Conservation (phyloP, 1,140 invertebrate species). For the Pseudachorutes palmiensis region DNA sequence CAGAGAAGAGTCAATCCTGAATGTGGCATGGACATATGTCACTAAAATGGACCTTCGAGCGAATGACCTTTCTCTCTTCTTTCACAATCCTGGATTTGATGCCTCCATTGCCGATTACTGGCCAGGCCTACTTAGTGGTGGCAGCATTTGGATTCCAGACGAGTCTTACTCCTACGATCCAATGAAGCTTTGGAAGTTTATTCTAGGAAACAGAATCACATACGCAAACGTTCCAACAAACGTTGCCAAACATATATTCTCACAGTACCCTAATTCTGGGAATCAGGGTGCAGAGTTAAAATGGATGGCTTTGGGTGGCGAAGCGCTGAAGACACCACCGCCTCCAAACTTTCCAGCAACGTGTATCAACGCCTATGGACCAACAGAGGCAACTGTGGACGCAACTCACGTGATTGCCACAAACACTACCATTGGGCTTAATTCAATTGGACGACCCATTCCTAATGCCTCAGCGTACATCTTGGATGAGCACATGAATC, state of each 20-base stretch:
- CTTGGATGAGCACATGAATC: not conserved
- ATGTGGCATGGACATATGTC: not conserved
- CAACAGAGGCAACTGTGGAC: not conserved
- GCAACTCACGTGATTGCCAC: not conserved
- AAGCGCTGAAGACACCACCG: not conserved
- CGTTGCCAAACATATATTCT: not conserved
- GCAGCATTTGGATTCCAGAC: not conserved
- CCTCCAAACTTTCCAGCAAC: not conserved
- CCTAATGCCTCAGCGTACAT: not conserved
- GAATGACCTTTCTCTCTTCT: not conserved
- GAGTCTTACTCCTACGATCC: not conserved
- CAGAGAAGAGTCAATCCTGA: not conserved
- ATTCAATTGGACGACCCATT: constrained; percentile 3
- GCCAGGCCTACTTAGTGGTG: not conserved
- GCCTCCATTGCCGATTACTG: not conserved
- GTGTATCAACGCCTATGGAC: constrained; percentile 8
- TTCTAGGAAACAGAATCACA: not conserved
- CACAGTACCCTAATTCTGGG: not conserved
- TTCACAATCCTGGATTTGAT: not conserved
- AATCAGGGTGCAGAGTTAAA: constrained; percentile 4
- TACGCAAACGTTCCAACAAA: not conserved
- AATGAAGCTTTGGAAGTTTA: not conserved
- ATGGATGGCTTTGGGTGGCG: not conserved
- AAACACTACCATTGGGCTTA: not conserved
- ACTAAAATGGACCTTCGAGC: not conserved